Percentiles rank a stretch among this genome's conserved stretches.
Conservation (phyloP, 2,113 vertebrate species). For the Fregetta grallaria region DNA sequence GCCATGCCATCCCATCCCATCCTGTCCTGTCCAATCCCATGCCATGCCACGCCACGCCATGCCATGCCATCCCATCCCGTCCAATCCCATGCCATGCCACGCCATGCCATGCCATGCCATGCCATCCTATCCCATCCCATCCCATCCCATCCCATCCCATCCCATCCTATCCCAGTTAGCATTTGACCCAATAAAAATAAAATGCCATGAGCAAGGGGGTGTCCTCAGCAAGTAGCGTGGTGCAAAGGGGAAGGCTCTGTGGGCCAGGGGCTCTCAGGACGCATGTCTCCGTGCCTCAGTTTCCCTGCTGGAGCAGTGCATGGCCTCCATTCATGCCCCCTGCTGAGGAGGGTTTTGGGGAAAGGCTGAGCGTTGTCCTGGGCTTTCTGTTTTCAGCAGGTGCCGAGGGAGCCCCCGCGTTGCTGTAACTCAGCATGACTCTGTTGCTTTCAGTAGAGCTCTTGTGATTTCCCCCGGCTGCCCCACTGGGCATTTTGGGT, state of each 20-base stretch:
- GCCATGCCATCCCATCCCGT: background rate
- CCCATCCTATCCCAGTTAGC: background rate
- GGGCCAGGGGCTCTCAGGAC: background rate
- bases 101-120: too few relatives aligned
- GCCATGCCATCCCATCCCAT: too few relatives aligned
- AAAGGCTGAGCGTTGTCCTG: background rate
- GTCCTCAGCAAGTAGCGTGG: background rate
- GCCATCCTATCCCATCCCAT: background rate
- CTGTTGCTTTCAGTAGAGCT: background rate
- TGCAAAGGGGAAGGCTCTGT: background rate
- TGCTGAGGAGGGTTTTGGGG: background rate
- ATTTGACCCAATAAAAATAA: accelerated
- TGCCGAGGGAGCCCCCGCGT: accelerated
- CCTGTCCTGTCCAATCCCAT: too few relatives aligned
- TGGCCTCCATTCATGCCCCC: accelerated
- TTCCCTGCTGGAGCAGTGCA: background rate
- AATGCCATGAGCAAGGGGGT: accelerated
- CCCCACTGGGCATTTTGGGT: background rate
- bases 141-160: background rate
- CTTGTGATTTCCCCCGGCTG: background rate
- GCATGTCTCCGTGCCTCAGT: background rate
- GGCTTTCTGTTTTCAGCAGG: background rate
- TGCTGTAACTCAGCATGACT: background rate
- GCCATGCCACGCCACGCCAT: background rate
- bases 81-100: background rate